Evolutionary conservation across 2,888 invertebrate genomes (phyloP).

Genomic region (Argynnis bischoffii): DNA sequence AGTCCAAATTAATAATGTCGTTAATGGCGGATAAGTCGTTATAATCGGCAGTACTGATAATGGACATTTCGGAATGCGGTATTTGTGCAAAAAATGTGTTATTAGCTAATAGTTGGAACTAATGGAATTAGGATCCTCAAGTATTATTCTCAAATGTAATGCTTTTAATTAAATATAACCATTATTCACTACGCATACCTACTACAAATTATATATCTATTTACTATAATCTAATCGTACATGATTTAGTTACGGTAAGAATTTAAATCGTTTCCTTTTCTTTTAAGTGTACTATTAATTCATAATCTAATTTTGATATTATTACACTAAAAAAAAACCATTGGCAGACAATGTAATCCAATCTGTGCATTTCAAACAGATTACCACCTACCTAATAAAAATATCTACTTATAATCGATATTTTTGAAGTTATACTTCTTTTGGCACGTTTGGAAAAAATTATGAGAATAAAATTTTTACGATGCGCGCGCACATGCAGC

Average conservation of each 20-base stretch:
- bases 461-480: too few species aligned
- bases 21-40: constrained; percentile 37
- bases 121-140: constrained; percentile 43
- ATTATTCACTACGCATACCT: constrained; percentile 11
- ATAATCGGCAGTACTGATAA: constrained; percentile 42
- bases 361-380: too few species aligned
- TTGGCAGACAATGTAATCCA: too few species aligned
- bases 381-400: too few species aligned
- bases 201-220: constrained; percentile 16
- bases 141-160: constrained; percentile 20
- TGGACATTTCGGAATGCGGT: constrained; percentile 53
- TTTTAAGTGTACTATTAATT: not conserved
- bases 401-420: too few species aligned
- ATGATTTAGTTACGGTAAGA: constrained; percentile 5
- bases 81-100: constrained; percentile 59
- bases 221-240: constrained; percentile 22
- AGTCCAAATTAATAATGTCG: constrained; percentile 31
- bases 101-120: constrained; percentile 60
- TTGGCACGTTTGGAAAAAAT: too few species aligned
- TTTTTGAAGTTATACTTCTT: too few species aligned
- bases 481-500: too few species aligned
- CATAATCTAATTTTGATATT: too few species aligned
- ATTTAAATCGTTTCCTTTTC: constrained; percentile 8
- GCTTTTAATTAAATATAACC: constrained; percentile 26
- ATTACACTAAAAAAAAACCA: too few species aligned